Conservation (phyloP, 1,140 invertebrate species). For the Trypoxylus dichotomus region DNA sequence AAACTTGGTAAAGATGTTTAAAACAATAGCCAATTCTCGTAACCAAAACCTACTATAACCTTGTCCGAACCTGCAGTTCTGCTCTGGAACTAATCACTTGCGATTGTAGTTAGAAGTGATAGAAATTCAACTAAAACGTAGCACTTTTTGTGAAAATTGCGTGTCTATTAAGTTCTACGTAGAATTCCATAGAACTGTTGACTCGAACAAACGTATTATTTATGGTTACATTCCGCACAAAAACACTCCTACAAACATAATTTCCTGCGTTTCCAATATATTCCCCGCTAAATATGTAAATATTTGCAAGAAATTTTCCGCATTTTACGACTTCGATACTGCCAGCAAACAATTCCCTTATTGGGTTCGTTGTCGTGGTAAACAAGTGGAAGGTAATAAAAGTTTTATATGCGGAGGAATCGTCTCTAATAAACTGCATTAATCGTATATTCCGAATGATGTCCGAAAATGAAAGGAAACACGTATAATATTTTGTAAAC, state of each 20-base stretch:
- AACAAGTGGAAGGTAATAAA: background rate
- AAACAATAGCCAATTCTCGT: too few species aligned
- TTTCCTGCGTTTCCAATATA: background rate
- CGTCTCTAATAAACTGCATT: background rate
- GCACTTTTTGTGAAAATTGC: too few species aligned
- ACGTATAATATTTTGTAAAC: background rate
- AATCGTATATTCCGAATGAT: background rate
- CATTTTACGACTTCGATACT: background rate
- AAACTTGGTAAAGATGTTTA: too few species aligned
- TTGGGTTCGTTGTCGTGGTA: background rate
- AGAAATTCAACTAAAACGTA: too few species aligned
- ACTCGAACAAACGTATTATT: too few species aligned
- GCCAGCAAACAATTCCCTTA: background rate
- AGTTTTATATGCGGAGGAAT: conserved; percentile 1
- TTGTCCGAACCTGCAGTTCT: too few species aligned
- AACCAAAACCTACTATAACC: too few species aligned
- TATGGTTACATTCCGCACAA: too few species aligned
- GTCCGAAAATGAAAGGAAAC: background rate
- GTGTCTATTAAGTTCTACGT: too few species aligned
- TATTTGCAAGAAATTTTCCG: background rate
- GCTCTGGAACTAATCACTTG: too few species aligned
- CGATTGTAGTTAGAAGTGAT: too few species aligned
- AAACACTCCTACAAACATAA: background rate
- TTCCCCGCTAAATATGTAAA: background rate
- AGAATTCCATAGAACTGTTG: too few species aligned